phyloP scores from a whole-genome alignment of 2,113 vertebrate species.

The Dasyprocta punctata region DNA sequence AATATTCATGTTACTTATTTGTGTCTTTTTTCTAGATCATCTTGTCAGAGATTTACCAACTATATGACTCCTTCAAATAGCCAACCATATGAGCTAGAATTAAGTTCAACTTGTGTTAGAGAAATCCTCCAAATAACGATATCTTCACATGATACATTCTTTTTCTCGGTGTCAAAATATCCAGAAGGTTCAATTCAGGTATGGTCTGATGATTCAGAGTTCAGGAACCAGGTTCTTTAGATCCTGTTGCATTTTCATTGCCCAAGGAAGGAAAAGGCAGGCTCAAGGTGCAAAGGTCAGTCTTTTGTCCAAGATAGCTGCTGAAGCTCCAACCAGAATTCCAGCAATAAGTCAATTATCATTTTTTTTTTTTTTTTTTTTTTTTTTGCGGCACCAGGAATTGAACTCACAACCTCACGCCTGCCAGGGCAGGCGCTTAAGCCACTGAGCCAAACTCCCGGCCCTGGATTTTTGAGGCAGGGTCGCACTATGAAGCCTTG shows the following conservation, averaged over 20 bases:
- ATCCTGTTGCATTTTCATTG: background rate
- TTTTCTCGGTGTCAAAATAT: background rate
- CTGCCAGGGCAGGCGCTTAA: too few species aligned
- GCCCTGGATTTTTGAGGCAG: too few species aligned
- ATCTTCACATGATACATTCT: background rate
- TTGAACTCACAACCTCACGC: too few species aligned
- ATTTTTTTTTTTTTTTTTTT: too few species aligned
- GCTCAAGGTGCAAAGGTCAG: background rate
- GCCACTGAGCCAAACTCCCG: too few species aligned
- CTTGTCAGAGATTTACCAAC: background rate
- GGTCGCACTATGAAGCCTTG: too few species aligned
- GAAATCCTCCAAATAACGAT: constrained; percentile 21
- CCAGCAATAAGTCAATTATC: background rate
- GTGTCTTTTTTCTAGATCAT: background rate
- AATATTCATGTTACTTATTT: background rate
- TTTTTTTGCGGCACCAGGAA: too few species aligned
- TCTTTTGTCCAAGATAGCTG: background rate
- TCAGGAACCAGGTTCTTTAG: background rate
- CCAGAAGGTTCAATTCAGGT: background rate
- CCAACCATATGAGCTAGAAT: background rate
- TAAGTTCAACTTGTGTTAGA: background rate
- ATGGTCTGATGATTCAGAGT: background rate
- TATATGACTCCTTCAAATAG: constrained; percentile 37
- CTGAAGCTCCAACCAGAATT: background rate
- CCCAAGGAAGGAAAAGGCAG: constrained; percentile 28